Evolutionary conservation across 2,113 vertebrate species (phyloP).

Genomic region (Carlito syrichta): DNA sequence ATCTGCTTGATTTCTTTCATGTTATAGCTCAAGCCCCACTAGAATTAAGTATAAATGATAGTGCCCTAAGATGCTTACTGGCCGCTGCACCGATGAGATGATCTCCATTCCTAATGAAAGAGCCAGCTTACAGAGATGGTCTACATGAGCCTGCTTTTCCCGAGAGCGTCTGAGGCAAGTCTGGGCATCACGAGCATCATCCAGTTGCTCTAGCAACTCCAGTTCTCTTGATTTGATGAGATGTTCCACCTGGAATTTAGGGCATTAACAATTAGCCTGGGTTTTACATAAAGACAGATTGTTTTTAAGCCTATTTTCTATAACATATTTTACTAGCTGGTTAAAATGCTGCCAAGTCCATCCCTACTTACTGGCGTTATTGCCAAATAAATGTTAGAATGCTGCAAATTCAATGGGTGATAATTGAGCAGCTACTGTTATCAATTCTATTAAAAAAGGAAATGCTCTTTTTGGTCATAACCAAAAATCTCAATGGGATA

Average conservation of each 20-base stretch:
- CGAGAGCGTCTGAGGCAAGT: conserved; percentile 76
- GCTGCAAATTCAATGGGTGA: neutral
- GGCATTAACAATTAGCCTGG: neutral
- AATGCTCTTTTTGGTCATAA: neutral
- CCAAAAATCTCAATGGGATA: neutral
- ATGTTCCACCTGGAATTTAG: conserved; percentile 78
- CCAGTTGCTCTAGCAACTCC: conserved; percentile 72
- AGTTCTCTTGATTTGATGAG: conserved; percentile 81
- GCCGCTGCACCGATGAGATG: conserved; percentile 85
- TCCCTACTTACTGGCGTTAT: neutral
- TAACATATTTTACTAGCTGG: neutral
- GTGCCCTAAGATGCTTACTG: conserved; percentile 78
- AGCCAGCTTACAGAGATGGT: conserved; percentile 81
- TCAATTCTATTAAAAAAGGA: conserved; percentile 18
- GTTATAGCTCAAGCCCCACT: neutral
- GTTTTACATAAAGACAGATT: neutral
- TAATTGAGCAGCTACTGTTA: neutral
- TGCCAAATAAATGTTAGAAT: neutral
- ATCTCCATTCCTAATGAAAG: conserved; percentile 84
- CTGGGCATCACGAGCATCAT: conserved; percentile 67
- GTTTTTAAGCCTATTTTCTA: neutral
- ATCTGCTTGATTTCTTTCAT: neutral
- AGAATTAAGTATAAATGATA: neutral
- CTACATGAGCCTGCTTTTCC: conserved; percentile 81
- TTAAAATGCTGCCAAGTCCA: neutral